Conservation (phyloP, 2,797 vertebrate genomes). For the Danio jaintianensis region DNA sequence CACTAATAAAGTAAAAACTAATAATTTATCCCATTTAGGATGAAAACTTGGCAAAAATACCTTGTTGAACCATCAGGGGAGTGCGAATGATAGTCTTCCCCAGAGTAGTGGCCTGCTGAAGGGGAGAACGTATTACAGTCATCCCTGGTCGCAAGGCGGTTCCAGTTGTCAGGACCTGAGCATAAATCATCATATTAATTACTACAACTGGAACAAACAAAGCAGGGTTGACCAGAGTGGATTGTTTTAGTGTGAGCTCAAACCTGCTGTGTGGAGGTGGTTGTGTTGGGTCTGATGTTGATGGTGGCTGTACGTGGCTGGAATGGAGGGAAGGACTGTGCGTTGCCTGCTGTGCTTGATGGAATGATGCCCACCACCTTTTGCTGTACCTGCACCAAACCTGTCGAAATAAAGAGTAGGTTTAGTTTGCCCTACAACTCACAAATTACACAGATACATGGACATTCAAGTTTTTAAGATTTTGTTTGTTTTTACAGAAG, state of each 20-base stretch:
- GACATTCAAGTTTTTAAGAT: not conserved
- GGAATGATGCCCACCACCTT: constrained; percentile 97
- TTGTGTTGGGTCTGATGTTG: constrained; percentile 89
- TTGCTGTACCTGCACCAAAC: constrained; percentile 91
- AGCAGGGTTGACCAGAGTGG: not conserved
- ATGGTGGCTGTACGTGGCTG: constrained; percentile 93
- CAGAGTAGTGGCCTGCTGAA: constrained; percentile 80
- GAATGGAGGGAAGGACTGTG: constrained; percentile 94
- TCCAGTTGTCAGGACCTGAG: constrained; percentile 79
- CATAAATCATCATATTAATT: constrained; percentile 12
- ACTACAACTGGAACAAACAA: not conserved
- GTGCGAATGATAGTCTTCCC: constrained; percentile 85
- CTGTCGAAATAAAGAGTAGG: constrained; percentile 68
- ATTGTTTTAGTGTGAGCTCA: not conserved
- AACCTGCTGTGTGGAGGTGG: constrained; percentile 82
- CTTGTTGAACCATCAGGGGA: constrained; percentile 87
- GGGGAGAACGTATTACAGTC: constrained; percentile 80
- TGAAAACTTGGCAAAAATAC: constrained; percentile 74
- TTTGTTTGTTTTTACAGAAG: not conserved
- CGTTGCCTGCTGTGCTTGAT: constrained; percentile 87
- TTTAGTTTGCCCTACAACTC: not conserved
- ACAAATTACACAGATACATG: not conserved
- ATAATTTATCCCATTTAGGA: not conserved
- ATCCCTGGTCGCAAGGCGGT: constrained; percentile 83
- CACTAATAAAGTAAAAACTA: not conserved